Evolutionary conservation across 2,888 invertebrate species (phyloP).

Genomic region (Pseudanteris insignis): DNA sequence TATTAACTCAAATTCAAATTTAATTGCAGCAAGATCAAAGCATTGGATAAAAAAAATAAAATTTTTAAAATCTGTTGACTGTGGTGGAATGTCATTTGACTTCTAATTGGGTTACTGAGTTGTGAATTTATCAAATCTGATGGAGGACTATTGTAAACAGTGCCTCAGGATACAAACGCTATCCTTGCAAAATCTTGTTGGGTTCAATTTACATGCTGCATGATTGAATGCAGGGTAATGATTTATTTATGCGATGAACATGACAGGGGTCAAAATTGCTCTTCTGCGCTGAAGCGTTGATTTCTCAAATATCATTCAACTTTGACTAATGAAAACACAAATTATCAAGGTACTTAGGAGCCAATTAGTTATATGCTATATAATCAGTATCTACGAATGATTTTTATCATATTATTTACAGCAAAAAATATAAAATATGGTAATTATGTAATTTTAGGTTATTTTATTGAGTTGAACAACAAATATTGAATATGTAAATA

Average conservation of each 20-base stretch:
- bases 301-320: constrained; percentile 14
- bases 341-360: constrained; percentile 56
- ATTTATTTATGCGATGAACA: constrained; percentile 36
- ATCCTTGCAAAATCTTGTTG: constrained; percentile 19
- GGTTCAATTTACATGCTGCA: constrained; percentile 23
- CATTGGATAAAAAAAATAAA: too few species aligned
- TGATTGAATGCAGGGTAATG: constrained; percentile 18
- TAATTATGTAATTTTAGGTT: too few species aligned
- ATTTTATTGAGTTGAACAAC: too few species aligned
- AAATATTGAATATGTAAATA: too few species aligned
- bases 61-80: too few species aligned
- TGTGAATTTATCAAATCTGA: not conserved
- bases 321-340: constrained; percentile 7
- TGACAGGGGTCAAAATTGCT: constrained; percentile 26
- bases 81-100: not conserved
- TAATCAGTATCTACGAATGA: too few species aligned
- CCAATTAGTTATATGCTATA: constrained; percentile 60
- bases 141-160: constrained; percentile 7
- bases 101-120: not conserved
- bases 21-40: too few species aligned
- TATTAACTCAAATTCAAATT: too few species aligned
- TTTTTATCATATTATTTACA: too few species aligned
- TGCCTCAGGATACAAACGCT: constrained; percentile 16
- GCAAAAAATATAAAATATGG: too few species aligned
- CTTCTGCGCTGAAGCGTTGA: constrained; percentile 9